These are phyloP conservation scores for Tor tambroides DNA, from an alignment of 2,113 vertebrate genomes.

Conservation along the genomic window DNA sequence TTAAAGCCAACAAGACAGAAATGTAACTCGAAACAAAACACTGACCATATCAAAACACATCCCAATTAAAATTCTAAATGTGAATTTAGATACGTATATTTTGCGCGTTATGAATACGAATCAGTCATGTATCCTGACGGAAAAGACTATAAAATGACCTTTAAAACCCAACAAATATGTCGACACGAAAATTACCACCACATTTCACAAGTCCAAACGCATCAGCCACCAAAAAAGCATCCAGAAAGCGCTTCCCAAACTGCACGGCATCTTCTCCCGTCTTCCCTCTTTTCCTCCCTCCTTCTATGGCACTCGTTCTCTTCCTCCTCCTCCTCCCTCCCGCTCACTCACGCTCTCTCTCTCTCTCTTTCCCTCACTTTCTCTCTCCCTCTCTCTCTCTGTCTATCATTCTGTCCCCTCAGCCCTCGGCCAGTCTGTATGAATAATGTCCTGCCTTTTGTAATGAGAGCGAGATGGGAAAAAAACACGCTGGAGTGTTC, in stretches of 20 bases:
- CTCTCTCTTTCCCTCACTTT: slow-evolving; percentile 41
- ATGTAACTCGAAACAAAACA: not conserved
- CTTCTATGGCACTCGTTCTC: slow-evolving; percentile 59
- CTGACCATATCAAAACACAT: not conserved
- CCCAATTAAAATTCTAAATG: not conserved
- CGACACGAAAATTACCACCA: slow-evolving; percentile 56
- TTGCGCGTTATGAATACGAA: not conserved
- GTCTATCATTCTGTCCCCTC: slow-evolving; percentile 66
- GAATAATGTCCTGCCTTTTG: slow-evolving; percentile 91
- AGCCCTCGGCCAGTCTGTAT: slow-evolving; percentile 85
- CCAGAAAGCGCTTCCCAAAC: slow-evolving; percentile 65
- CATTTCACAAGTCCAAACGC: slow-evolving; percentile 67
- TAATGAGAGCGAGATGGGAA: slow-evolving; percentile 81
- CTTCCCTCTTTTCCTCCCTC: slow-evolving; percentile 64
- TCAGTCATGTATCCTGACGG: not conserved
- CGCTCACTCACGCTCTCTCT: slow-evolving; percentile 32
- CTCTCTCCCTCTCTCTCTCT: slow-evolving; percentile 50
- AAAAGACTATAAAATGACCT: not conserved
- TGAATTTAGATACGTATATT: not conserved
- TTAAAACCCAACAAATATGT: slow-evolving; percentile 16
- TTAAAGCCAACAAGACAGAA: not conserved
- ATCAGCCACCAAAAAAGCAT: slow-evolving; percentile 59
- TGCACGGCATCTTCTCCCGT: slow-evolving; percentile 68
- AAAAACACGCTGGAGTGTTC: slow-evolving; percentile 72
- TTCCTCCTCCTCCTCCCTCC: slow-evolving; percentile 45